phyloP scores from a whole-genome alignment of 2,113 vertebrate species.

The Notiomystis cincta region DNA sequence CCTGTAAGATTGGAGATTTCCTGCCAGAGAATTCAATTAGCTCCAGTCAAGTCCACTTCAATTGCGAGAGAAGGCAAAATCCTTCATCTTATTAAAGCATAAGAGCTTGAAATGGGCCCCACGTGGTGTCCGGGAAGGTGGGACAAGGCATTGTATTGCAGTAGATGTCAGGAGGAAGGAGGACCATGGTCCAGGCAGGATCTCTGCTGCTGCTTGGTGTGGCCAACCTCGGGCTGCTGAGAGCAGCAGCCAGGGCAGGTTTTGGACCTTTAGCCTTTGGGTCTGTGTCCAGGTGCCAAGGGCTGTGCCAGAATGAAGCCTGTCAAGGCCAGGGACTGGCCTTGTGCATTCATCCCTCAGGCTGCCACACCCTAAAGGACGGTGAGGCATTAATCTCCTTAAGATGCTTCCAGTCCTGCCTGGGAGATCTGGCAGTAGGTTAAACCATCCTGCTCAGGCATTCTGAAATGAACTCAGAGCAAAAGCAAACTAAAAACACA shows the following conservation, averaged over 20 bases:
- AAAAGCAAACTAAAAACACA: not conserved
- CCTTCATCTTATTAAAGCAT: not conserved
- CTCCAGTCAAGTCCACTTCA: not conserved
- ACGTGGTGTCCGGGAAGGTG: not conserved
- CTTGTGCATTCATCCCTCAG: not conserved
- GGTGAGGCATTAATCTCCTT: not conserved
- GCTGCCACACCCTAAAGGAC: not conserved
- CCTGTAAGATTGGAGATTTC: not conserved
- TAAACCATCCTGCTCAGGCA: not conserved
- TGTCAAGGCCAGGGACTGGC: not conserved
- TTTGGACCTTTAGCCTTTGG: not conserved
- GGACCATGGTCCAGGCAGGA: rapidly evolving
- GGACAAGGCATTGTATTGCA: not conserved
- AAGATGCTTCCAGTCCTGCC: not conserved
- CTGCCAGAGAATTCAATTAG: not conserved
- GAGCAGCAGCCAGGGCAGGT: not conserved
- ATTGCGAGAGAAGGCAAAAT: not conserved
- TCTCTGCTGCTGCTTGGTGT: not conserved
- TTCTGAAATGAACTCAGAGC: not conserved
- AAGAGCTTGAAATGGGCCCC: not conserved
- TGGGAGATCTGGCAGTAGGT: not conserved
- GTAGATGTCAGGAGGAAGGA: not conserved
- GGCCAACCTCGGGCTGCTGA: rapidly evolving
- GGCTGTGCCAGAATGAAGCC: not conserved
- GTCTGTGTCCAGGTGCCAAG: too few relatives aligned